phyloP scores from a whole-genome alignment of 2,888 invertebrate genomes.

The Pecten maximus region DNA sequence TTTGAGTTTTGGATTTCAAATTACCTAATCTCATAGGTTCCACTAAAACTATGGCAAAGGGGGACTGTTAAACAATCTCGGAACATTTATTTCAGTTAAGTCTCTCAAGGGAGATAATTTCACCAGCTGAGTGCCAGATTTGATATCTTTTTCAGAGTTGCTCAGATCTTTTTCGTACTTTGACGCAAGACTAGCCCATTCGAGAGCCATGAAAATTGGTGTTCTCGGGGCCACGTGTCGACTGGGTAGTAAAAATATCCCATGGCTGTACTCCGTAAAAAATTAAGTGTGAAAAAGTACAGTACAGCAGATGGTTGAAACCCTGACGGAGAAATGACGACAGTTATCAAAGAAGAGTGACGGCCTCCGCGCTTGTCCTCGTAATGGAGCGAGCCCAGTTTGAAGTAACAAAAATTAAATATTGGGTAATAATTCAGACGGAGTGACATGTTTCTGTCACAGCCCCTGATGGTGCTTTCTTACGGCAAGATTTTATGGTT shows the following conservation, averaged over 20 bases:
- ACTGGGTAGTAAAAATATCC: neutral
- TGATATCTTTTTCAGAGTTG: neutral
- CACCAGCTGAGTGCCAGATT: slow-evolving; percentile 15
- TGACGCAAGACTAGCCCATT: neutral
- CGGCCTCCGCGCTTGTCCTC: neutral
- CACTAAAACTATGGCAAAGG: neutral
- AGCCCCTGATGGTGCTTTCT: neutral
- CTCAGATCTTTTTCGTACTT: slow-evolving; percentile 29
- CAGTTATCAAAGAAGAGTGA: neutral
- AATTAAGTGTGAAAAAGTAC: slow-evolving; percentile 29
- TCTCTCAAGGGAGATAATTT: neutral
- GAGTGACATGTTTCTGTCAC: neutral
- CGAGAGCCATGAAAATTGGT: neutral
- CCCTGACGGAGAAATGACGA: neutral
- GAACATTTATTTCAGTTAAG: neutral
- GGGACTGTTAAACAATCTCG: neutral
- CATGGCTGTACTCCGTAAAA: slow-evolving; percentile 17
- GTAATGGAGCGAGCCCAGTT: neutral
- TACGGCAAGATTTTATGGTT: neutral
- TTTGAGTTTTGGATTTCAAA: slow-evolving; percentile 11
- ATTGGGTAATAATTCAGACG: neutral
- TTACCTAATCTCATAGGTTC: slow-evolving; percentile 24
- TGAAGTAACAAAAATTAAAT: neutral
- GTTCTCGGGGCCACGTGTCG: slow-evolving; percentile 3
- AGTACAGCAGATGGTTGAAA: slow-evolving; percentile 9